Evolutionary conservation across 2,113 vertebrate genomes (phyloP), one percentile per base, ranked within the genome.

Genomic region (Sinocyclocheilus grahami): DNA sequence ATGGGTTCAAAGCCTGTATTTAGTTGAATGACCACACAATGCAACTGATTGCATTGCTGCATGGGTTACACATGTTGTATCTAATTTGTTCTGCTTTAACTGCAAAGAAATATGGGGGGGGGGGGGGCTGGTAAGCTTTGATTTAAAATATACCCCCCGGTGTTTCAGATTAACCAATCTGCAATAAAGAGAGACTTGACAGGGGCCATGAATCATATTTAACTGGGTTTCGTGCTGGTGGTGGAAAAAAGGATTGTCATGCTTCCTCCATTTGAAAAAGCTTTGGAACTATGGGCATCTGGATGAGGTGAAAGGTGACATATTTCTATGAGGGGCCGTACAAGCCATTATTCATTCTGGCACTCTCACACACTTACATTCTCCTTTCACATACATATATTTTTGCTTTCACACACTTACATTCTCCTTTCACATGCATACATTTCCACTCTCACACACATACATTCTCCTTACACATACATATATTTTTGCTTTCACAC

Each of bases 171-270:
- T 51, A 65, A 67, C 12, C 74, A 62, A 53, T 46, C 14, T 37
- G 7, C 48, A 55, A 71, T 67, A 42, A 85, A 60, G 48, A 22
- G 14, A 27, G 67, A 80, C 24, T 27, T 71, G 84, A 71, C 63
- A 46, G 14, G n/a, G 18, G 63, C 10, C 48, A 72, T 58, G 16
- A 60, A 80, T 71, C 71, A 46, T 60, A 79, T 39, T 8, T 27
- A 55, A 51, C 42, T 4, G 20, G 8, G 27, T 10, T n/a, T 24
- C 1, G 7, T 53, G 13, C 37, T 62, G 58, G 39, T 33, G 16
- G 1, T 12, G 71, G 24, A 14, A 51, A 77, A 37, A 55, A 58
- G 8, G 6, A 51, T 30, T 63, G 39, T 18, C n/a, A 13, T 22
- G 48, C n/a, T 30, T 63, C 18, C 46, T n/a, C 18, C 53, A n/a